Evolutionary conservation across 1,140 invertebrate species (phyloP), one percentile per base, ranked within the genome.

Genomic region (Drosophila pachea): DNA sequence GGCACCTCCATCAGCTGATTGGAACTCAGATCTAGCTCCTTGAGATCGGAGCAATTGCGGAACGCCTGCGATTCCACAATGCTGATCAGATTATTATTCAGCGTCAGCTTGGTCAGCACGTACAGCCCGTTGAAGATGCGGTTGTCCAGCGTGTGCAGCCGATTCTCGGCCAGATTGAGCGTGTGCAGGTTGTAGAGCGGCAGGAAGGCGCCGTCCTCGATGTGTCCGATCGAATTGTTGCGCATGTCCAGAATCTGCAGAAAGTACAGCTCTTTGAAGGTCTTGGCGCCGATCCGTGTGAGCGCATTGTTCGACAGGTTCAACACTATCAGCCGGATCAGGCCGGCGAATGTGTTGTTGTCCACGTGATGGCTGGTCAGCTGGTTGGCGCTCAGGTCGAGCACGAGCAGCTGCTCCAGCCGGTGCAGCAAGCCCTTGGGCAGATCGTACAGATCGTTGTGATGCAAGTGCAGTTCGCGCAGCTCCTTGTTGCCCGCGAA

Each of bases 171-270:
- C 43, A 97, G 89, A 56, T 95, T 93, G 11, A 97, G 90, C 1
- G 94, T 95, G 79, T 96, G 95, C 62, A 97, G 90, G 90, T 96
- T 96, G 86, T 94, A 95, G 83, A 96, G 92, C 5, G 94, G 94
- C 38, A 94, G 91, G 89, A 97, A 96, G 4, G 95, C 93, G 66
- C 95, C 93, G 7, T 94, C 93, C 33, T 94, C 93, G 56, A 97
- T 93, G 49, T 91, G 92, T 40, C 93, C 92, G 61, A 97, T 93
- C 52, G 93, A 91, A 84, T 97, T 97, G 88, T 95, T 93, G 77
- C 93, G 92, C 64, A 97, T 90, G 86, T 95, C 94, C 9, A 97
- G 91, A 72, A 95, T 94, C 90, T 97, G 95, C 69, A 97, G 89
- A 61, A 94, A 95, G 88, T 95, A 95, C 54, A 96, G 91, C 83